Percentiles rank a stretch among this genome's conserved stretches.
phyloP scores from a whole-genome alignment of 2,888 invertebrate species.

The Meandrusa payeni region DNA sequence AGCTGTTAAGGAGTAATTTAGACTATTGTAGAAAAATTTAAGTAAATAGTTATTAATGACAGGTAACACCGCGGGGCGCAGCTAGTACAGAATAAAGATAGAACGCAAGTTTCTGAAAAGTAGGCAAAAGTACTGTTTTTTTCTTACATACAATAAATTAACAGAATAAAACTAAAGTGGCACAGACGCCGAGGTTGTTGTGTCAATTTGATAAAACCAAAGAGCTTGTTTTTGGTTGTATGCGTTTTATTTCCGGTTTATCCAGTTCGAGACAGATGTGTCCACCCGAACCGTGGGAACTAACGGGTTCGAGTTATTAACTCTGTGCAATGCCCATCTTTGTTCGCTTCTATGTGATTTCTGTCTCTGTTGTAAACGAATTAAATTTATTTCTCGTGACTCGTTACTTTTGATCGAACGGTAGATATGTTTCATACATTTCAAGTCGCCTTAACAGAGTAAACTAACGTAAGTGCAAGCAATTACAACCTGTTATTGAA shows the following conservation, averaged over 20 bases:
- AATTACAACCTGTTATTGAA: slow-evolving; percentile 2
- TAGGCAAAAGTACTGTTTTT: neutral
- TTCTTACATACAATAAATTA: neutral
- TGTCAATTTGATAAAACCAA: slow-evolving; percentile 16
- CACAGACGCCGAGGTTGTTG: slow-evolving; percentile 6
- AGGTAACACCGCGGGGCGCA: no score
- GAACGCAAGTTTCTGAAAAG: neutral
- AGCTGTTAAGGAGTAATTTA: no score
- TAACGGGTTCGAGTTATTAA: slow-evolving; percentile 42
- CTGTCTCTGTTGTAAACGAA: slow-evolving; percentile 9
- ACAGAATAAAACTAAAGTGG: slow-evolving; percentile 20
- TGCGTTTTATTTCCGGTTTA: slow-evolving; percentile 59
- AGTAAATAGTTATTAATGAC: no score
- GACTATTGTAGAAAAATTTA: no score
- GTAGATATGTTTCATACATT: slow-evolving; percentile 10
- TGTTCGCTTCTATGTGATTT: neutral
- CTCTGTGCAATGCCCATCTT: slow-evolving; percentile 13
- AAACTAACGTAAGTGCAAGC: neutral
- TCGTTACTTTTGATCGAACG: slow-evolving; percentile 11
- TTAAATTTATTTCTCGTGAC: slow-evolving; percentile 14
- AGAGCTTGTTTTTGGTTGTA: slow-evolving; percentile 43
- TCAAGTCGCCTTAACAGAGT: slow-evolving; percentile 2
- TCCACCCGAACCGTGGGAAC: slow-evolving; percentile 62
- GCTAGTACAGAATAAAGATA: neutral
- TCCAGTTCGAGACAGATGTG: slow-evolving; percentile 69